Conservation (phyloP, 2,797 vertebrate genomes). For the Hemitrygon akajei region DNA sequence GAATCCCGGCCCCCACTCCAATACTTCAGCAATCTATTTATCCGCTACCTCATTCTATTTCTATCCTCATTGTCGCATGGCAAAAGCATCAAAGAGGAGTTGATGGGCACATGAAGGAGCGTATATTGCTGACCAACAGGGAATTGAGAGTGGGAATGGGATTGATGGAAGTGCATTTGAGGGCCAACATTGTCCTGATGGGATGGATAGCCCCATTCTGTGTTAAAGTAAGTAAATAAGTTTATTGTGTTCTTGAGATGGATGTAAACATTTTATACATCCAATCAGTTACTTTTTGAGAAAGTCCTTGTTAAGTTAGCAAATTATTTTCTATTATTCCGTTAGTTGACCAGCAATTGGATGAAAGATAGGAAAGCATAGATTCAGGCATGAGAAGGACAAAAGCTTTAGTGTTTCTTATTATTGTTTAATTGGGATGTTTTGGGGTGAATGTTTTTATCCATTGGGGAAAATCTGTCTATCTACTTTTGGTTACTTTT, state of each 20-base stretch:
- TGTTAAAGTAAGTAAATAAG: too few relatives aligned
- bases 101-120: too few relatives aligned
- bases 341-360: background rate
- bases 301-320: background rate
- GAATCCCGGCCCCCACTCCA: too few relatives aligned
- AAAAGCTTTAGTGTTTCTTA: background rate
- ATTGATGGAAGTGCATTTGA: too few relatives aligned
- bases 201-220: too few relatives aligned
- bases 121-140: too few relatives aligned
- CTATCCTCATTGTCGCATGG: too few relatives aligned
- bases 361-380: background rate
- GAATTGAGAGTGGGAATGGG: too few relatives aligned
- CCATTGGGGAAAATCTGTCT: background rate
- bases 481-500: conserved; percentile 14
- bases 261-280: background rate
- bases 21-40: too few relatives aligned
- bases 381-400: background rate
- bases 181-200: too few relatives aligned
- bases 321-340: background rate
- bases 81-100: too few relatives aligned
- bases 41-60: too few relatives aligned
- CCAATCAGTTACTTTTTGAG: background rate
- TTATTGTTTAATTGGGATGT: background rate
- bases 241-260: background rate
- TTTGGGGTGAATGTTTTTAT: background rate